phyloP scores from a whole-genome alignment of 2,888 invertebrate genomes.

The Rhamphomyia laevipes region DNA sequence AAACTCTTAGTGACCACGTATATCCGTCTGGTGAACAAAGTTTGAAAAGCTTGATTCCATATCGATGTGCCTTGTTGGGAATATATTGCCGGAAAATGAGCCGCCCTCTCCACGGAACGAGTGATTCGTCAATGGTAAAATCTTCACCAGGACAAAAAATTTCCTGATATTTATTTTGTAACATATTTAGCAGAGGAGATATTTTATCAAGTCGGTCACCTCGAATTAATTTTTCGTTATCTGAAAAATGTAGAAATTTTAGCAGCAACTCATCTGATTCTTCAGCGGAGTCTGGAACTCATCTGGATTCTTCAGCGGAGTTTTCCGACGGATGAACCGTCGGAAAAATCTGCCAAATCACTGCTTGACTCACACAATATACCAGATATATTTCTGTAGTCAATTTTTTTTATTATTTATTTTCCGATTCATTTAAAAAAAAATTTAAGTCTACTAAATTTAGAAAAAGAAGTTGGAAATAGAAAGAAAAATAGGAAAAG shows the following conservation, averaged over 20 bases:
- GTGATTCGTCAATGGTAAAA: conserved; percentile 12
- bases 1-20: conserved; percentile 1
- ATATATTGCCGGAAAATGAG: conserved; percentile 14
- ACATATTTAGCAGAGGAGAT: conserved; percentile 7
- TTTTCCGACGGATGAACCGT: too few species aligned
- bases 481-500: too few species aligned
- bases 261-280: conserved; percentile 6
- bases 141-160: conserved; percentile 8
- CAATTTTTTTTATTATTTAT: too few species aligned
- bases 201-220: conserved; percentile 9
- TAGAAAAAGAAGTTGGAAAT: too few species aligned
- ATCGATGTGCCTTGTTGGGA: conserved; percentile 12
- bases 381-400: too few species aligned
- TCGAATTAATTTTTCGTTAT: conserved; percentile 6
- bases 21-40: conserved; percentile 10
- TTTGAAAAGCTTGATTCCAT: conserved; percentile 10
- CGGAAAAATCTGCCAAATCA: too few species aligned
- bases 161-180: conserved; percentile 10
- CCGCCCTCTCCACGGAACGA: conserved; percentile 13
- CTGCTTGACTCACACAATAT: too few species aligned
- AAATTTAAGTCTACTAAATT: too few species aligned
- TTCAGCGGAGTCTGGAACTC: too few species aligned
- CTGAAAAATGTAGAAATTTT: conserved; percentile 9
- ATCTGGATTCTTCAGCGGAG: too few species aligned
- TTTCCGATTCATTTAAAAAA: too few species aligned